These are phyloP conservation scores for Xiphorhynchus elegans DNA, from an alignment of 2,113 vertebrate genomes.

Conservation along the genomic window DNA sequence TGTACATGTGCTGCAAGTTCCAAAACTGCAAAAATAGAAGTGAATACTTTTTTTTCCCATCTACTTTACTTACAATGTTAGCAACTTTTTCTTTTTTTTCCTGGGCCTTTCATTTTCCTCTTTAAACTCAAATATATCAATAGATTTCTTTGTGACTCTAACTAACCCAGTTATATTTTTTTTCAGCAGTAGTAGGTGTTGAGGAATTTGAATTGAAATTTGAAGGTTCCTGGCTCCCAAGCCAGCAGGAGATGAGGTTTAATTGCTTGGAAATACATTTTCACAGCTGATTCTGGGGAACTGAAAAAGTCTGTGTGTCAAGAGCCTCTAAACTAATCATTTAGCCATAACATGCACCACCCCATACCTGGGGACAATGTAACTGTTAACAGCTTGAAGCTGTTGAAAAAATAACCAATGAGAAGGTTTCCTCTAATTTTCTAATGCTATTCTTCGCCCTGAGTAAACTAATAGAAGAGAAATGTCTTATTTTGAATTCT, in stretches of 20 bases:
- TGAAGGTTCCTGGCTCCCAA: conserved; percentile 75
- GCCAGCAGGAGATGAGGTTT: conserved; percentile 78
- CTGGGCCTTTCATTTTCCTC: neutral
- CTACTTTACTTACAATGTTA: conserved; percentile 57
- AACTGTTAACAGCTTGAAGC: conserved; percentile 77
- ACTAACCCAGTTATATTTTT: conserved; percentile 31
- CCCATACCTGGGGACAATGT: conserved; percentile 68
- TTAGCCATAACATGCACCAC: conserved; percentile 72
- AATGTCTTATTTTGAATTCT: conserved; percentile 62
- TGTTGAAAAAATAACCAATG: conserved; percentile 69
- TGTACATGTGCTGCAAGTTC: conserved; percentile 20
- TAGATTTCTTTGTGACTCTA: conserved; percentile 76
- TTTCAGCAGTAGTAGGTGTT: conserved; percentile 69
- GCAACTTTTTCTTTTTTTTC: conserved; percentile 35
- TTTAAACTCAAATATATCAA: conserved; percentile 66
- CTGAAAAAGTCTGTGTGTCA: conserved; percentile 76
- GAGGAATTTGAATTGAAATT: conserved; percentile 79
- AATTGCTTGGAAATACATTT: conserved; percentile 83
- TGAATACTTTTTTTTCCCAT: conserved; percentile 28
- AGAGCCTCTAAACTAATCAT: conserved; percentile 76
- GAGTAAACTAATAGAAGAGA: conserved; percentile 66
- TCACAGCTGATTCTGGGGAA: conserved; percentile 76
- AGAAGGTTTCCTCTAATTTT: conserved; percentile 61
- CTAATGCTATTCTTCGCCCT: conserved; percentile 58
- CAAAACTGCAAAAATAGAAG: conserved; percentile 24